A percentile compares a stretch with the other conserved stretches of the same genome.
Conservation (phyloP, 2,113 vertebrate genomes). For the Oncorhynchus gorbuscha region DNA sequence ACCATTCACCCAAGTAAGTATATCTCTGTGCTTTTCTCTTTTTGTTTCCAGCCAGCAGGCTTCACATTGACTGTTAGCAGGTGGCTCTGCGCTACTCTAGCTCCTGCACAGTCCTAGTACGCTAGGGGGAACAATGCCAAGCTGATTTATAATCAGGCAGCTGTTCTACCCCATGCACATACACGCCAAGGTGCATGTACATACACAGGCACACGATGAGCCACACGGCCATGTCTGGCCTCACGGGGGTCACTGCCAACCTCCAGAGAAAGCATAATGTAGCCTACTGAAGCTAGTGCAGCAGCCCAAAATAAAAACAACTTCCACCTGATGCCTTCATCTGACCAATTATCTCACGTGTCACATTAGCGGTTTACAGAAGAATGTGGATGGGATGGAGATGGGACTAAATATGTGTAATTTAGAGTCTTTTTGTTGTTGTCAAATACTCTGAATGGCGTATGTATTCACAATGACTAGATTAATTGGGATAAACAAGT, state of each 20-base stretch:
- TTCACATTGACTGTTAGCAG: slow-evolving; percentile 41
- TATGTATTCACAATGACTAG: slow-evolving; percentile 24
- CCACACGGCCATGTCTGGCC: slow-evolving; percentile 48
- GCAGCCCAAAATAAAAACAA: slow-evolving; percentile 5
- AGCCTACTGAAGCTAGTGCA: too few relatives aligned
- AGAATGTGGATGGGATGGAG: slow-evolving; percentile 8
- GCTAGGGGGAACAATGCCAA: slow-evolving; percentile 56
- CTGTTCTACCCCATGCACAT: slow-evolving; percentile 31
- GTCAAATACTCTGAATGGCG: slow-evolving; percentile 18
- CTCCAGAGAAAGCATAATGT: slow-evolving; percentile 42
- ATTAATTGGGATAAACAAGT: slow-evolving; percentile 42
- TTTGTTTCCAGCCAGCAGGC: slow-evolving; percentile 50
- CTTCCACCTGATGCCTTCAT: slow-evolving; percentile 52
- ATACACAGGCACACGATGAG: slow-evolving; percentile 13
- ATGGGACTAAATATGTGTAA: not conserved
- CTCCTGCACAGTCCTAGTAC: not conserved
- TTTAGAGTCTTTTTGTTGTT: not conserved
- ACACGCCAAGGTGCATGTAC: not conserved
- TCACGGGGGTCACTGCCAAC: slow-evolving; percentile 58
- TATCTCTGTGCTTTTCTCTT: slow-evolving; percentile 12
- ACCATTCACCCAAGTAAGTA: not conserved
- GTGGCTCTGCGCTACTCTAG: slow-evolving; percentile 37
- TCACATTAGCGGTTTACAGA: slow-evolving; percentile 11
- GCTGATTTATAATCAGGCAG: slow-evolving; percentile 71
- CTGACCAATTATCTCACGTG: slow-evolving; percentile 59